Evolutionary conservation across 2,888 invertebrate species (phyloP).

Genomic region (Tenthredo distinguenda): DNA sequence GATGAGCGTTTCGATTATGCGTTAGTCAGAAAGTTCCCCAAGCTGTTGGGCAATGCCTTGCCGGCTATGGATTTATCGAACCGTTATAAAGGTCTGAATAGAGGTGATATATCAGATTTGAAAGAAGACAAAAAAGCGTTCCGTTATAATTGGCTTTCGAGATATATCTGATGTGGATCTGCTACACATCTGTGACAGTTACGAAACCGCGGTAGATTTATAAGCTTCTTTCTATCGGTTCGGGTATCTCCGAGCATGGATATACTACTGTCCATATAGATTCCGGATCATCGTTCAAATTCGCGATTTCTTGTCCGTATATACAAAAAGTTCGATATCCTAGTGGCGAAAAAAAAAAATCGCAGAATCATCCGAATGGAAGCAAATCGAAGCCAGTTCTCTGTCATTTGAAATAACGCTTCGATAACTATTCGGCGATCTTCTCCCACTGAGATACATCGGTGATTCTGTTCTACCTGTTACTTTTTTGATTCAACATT

Average conservation of each 20-base stretch:
- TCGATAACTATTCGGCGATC: too few relatives aligned
- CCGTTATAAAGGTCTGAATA: not conserved
- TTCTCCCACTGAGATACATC: too few relatives aligned
- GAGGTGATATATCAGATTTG: not conserved
- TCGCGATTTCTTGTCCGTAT: not conserved
- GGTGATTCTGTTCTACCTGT: too few relatives aligned
- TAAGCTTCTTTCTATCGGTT: not conserved
- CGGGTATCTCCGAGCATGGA: not conserved
- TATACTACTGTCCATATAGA: not conserved
- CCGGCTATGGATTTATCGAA: not conserved
- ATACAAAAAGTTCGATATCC: not conserved
- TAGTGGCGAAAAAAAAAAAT: not conserved
- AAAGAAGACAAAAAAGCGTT: not conserved
- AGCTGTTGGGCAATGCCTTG: not conserved
- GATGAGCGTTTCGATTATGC: not conserved
- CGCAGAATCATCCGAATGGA: not conserved
- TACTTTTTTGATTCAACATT: too few relatives aligned
- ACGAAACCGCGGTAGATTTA: conserved; percentile 6
- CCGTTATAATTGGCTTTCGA: conserved; percentile 30
- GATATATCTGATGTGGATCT: conserved; percentile 8
- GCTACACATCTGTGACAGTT: conserved; percentile 13
- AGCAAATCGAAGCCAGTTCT: not conserved
- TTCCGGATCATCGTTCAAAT: not conserved
- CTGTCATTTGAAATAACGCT: too few relatives aligned
- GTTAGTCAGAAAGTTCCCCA: not conserved